Evolutionary conservation across 1,140 invertebrate species (phyloP).

Genomic region (Globodera rostochiensis): DNA sequence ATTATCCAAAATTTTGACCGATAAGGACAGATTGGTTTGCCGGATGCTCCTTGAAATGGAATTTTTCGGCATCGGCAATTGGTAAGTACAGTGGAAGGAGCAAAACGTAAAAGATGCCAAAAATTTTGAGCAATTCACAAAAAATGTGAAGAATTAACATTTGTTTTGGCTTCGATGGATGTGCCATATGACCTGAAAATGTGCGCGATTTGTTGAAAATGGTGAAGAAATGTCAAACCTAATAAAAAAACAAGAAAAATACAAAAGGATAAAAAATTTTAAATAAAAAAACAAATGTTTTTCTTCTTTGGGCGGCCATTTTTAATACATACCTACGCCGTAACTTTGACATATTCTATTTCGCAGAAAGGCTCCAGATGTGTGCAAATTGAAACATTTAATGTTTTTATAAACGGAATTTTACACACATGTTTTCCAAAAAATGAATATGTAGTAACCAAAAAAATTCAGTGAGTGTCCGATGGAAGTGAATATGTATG

Average conservation of each 20-base stretch:
- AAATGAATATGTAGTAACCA: no score
- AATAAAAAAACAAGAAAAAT: not conserved
- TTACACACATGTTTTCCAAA: no score
- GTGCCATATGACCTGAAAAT: constrained; percentile 2
- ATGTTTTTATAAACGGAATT: no score
- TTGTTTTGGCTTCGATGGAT: not conserved
- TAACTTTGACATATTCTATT: no score
- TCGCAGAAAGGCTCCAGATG: no score
- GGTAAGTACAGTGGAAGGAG: not conserved
- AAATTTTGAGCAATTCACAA: not conserved
- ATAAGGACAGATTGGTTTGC: constrained; percentile 41
- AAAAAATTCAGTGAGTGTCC: no score
- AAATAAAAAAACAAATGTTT: no score
- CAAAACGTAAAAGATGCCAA: not conserved
- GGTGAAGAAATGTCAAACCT: not conserved
- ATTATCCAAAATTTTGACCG: constrained; percentile 8
- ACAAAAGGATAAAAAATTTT: not conserved
- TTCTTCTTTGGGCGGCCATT: no score
- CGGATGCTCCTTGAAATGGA: constrained; percentile 41
- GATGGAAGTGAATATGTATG: no score
- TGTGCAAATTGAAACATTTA: no score
- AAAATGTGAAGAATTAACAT: not conserved
- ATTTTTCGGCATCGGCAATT: constrained; percentile 7
- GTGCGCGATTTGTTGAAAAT: not conserved
- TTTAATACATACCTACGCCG: no score